phyloP scores from a whole-genome alignment of 1,140 invertebrate species.

The Drosophila ananassae region DNA sequence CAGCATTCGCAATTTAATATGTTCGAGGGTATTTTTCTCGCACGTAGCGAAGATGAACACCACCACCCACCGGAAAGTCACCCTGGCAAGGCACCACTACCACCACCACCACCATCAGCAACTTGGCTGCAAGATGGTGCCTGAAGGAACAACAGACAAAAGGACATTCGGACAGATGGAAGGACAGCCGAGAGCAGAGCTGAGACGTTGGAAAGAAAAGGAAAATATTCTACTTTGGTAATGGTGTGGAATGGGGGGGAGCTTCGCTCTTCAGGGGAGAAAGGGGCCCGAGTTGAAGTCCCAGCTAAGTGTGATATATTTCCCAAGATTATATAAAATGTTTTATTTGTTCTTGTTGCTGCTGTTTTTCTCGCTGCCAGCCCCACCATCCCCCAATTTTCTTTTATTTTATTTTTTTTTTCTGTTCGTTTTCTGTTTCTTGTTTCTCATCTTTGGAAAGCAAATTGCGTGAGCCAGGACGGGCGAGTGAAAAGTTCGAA shows the following conservation, averaged over 20 bases:
- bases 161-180: slow-evolving; percentile 55
- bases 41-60: slow-evolving; percentile 78
- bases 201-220: slow-evolving; percentile 32
- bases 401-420: neutral
- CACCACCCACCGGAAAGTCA: slow-evolving; percentile 31
- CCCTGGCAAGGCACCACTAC: slow-evolving; percentile 37
- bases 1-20: slow-evolving; percentile 84
- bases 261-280: too few relatives aligned
- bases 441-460: slow-evolving; percentile 52
- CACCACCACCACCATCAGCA: slow-evolving; percentile 38
- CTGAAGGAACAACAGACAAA: slow-evolving; percentile 62
- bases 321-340: slow-evolving; percentile 83
- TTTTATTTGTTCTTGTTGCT: slow-evolving; percentile 78
- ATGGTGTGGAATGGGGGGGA: slow-evolving; percentile 3
- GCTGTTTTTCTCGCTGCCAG: slow-evolving; percentile 12
- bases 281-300: slow-evolving; percentile 41
- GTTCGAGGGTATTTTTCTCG: slow-evolving; percentile 82
- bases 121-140: slow-evolving; percentile 72
- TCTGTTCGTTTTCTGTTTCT: slow-evolving; percentile 7
- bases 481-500: slow-evolving; percentile 27
- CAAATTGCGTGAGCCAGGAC: slow-evolving; percentile 71
- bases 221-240: slow-evolving; percentile 40
- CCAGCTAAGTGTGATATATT: slow-evolving; percentile 83
- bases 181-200: slow-evolving; percentile 27
- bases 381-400: slow-evolving; percentile 15